Evolutionary conservation across 1,140 invertebrate species (phyloP), one percentile per base, ranked within the genome.

Genomic region (Phymorhynchus buccinoides): DNA sequence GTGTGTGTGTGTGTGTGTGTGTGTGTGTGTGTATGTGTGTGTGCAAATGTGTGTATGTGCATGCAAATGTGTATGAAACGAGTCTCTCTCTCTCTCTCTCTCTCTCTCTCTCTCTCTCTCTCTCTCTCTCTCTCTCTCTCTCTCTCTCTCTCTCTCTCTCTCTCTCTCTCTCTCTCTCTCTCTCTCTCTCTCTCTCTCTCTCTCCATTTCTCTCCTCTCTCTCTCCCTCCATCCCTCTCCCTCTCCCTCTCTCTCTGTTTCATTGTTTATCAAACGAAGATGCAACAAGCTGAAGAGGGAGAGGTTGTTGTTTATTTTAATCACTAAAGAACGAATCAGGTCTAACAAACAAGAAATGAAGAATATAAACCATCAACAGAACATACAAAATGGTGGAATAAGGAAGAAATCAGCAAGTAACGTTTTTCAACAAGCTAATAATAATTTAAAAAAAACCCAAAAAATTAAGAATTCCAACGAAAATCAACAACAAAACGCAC

Each of bases 181-280:
- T 42, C 41, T 41, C 39, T 22, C 77, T 41, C 77, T 44, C 77
- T 78, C 44, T 78, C 77, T 44, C 44, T 44, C 44, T 42, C 77
- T 22, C 56, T 62, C 22, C 48, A 52, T 2, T 52, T 18, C 12
- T 52, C 12, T 52, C 12, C 48, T 52, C 48, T 48, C 18, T 52
- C 22, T 52, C 48, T 52, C 48, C 48, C 22, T 52, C 48, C 48
- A 14, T 52, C 48, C 2, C 2, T 52, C 48, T 52, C 48, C 22
- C 73, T 37, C n/a, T 39, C 41, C 35, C 73, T 77, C 32, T 39
- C 18, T 77, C 73, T 35, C 32, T 77, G 6, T 35, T 35, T 77
- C 73, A 35, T 35, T n/a, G 9, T n/a, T 66, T n/a, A 16, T n/a
- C 62, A 16, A n/a, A 16, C 62, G n/a, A n/a, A n/a, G n/a, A n/a